Evolutionary conservation across 2,113 vertebrate genomes (phyloP), one percentile per base, ranked within the genome.

Genomic region (Eptesicus fuscus): DNA sequence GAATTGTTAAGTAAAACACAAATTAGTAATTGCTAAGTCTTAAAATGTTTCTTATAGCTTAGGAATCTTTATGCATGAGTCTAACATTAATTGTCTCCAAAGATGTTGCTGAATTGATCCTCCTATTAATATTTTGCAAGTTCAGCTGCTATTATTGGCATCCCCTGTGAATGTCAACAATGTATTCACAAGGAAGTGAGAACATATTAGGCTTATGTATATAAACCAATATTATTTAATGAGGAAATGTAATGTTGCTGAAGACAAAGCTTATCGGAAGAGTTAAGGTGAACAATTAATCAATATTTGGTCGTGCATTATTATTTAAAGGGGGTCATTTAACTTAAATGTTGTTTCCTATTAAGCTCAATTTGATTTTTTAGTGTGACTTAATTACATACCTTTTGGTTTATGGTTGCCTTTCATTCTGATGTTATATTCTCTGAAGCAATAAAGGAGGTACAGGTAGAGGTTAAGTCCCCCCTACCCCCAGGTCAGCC

Each of bases 1-100:
- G 70, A 97, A 90, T 83, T 56, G n/a, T 71, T 79, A 93, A 71
- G 28, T 95, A 91, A 93, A 96, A 65, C 0, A 14, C 69, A 88
- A 80, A 85, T 74, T 83, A 91, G 32, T 90, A 76, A 92, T 80
- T 90, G 12, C 10, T 61, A 51, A 86, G 25, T 91, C 53, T 93
- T 88, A 93, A 87, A 96, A 61, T 90, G 1, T 79, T 77, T 96
- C 28, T 56, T 90, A 59, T 51, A 70, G 51, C 89, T 94, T 93
- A 70, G 0, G 14, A n/a, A 90, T 92, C 44, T 92, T 93, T 86
- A 83, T 92, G 32, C 5, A 63, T 42, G 40, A 59, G 6, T 71
- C 7, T 96, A 53, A 70, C 42, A 76, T 82, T 74, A 56, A 94
- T 65, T 87, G 14, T 83, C 49, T 86, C 12, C 94, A 86, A 82